Evolutionary conservation across 2,888 invertebrate genomes (phyloP), one percentile per base, ranked within the genome.

Genomic region (Hedychridium roseum): DNA sequence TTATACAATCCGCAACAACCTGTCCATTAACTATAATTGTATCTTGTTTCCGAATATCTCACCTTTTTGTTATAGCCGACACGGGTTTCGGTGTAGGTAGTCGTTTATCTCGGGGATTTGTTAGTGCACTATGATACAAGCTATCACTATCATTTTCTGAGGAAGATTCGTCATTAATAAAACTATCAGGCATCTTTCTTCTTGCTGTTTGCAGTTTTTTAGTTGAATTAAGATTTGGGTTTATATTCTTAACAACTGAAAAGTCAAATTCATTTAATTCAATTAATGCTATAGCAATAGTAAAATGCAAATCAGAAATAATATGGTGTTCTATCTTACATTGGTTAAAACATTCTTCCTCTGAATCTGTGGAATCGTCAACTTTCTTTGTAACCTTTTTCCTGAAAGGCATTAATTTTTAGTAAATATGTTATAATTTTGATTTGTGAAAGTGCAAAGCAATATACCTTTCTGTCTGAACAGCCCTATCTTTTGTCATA

Each of bases 41-140:
- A 16, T 54, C n/a, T n/a, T n/a, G n/a, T n/a, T n/a, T n/a, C n/a
- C n/a, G n/a, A n/a, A n/a, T n/a, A n/a, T n/a, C n/a, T n/a, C n/a
- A 61, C 63, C 53, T 56, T 54, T 48, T 52, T 2, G 59, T 53
- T 3, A 42, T 44, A 3, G 39, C 20, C 6, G 64, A 28, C 7
- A 54, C 18, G 21, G 43, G 37, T 11, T 16, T 39, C 17, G 37
- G 17, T 38, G 44, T 63, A 2, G 43, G 17, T 26, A 20, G 40
- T 11, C 20, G 2, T 11, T 15, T 45, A 36, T 46, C 58, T 34
- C 7, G 35, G 5, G 66, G 68, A 60, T 74, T 68, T 20, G 69
- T 71, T 12, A 75, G 35, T 23, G 79, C 79, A 20, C 77, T 77
- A 2, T 73, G 58, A 58, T 73, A 79, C n/a, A 67, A 66, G 46